These are phyloP conservation scores for Malurus elegans DNA, from an alignment of 2,113 vertebrate species.

Conservation along the genomic window DNA sequence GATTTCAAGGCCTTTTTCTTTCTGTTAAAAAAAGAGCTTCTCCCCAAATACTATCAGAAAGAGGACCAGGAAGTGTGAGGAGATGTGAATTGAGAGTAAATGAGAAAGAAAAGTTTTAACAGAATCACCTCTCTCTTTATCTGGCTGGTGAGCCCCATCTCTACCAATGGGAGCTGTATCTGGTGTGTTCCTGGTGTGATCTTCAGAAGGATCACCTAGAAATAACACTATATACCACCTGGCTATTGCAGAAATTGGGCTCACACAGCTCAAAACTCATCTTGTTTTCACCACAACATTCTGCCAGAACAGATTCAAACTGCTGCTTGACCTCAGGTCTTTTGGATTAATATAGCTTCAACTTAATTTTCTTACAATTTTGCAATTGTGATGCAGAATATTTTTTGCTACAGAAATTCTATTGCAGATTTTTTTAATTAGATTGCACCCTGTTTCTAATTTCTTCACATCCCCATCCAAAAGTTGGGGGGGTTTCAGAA, in stretches of 20 bases:
- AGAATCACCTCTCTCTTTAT: neutral
- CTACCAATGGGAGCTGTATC: neutral
- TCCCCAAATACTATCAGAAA: neutral
- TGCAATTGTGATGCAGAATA: neutral
- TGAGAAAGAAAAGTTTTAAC: neutral
- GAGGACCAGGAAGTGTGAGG: neutral
- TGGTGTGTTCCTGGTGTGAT: neutral
- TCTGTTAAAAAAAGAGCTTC: neutral
- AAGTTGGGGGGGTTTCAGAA: neutral
- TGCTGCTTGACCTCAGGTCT: neutral
- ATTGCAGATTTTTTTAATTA: neutral
- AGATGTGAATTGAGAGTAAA: neutral
- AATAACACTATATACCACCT: neutral
- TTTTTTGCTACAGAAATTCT: neutral
- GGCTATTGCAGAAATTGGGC: neutral
- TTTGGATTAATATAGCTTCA: neutral
- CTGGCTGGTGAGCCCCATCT: neutral
- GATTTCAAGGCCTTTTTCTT: neutral
- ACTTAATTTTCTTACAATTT: neutral
- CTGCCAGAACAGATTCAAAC: neutral
- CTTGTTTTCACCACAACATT: neutral
- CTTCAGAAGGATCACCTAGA: neutral
- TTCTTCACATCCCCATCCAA: neutral
- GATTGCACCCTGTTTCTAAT: neutral
- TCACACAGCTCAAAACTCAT: neutral